Evolutionary conservation across 2,797 vertebrate species (phyloP).

Genomic region (Melanogrammus aeglefinus): DNA sequence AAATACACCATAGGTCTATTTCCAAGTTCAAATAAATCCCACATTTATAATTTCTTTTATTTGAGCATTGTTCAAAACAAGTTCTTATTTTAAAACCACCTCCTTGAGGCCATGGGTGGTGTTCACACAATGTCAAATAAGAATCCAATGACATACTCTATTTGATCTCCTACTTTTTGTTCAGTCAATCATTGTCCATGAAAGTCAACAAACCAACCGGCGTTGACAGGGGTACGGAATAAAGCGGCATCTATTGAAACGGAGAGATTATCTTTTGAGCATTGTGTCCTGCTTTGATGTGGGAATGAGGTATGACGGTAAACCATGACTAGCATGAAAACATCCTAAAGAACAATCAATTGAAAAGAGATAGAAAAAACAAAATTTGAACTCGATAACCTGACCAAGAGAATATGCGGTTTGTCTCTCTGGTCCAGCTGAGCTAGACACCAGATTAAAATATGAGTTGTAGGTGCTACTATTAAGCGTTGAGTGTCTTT

Average conservation of each 20-base stretch:
- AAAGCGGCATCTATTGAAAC: neutral
- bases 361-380: neutral
- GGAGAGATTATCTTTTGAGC: neutral
- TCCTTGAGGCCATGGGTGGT: neutral
- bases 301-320: constrained; percentile 40
- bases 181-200: neutral
- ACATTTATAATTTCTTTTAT: neutral
- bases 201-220: neutral
- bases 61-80: neutral
- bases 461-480: neutral
- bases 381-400: neutral
- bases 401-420: neutral
- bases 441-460: neutral
- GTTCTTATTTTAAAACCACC: neutral
- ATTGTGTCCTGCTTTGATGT: constrained; percentile 33
- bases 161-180: neutral
- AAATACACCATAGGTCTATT: neutral
- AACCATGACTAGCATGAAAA: constrained; percentile 56
- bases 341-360: neutral
- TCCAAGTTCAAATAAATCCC: neutral
- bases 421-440: neutral
- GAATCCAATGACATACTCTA: neutral
- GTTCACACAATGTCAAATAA: neutral
- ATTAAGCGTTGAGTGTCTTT: neutral
- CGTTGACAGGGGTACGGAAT: neutral